Evolutionary conservation across 2,113 vertebrate species (phyloP).

Genomic region (Galeopterus variegatus): DNA sequence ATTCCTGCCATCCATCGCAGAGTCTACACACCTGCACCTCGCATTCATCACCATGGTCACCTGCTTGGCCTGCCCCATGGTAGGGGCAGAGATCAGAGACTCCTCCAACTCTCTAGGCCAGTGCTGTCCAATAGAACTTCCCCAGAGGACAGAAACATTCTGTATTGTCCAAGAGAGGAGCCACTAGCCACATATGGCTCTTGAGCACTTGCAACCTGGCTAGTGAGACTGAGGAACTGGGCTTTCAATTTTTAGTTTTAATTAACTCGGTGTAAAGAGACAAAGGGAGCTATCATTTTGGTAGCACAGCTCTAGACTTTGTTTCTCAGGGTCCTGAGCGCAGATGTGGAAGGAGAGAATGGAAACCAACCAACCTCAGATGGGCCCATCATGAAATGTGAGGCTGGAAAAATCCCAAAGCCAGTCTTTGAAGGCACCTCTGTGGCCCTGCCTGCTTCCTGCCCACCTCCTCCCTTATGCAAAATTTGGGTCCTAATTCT

Average conservation of each 20-base stretch:
- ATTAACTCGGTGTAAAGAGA: neutral
- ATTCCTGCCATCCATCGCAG: fast-evolving
- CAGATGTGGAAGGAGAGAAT: neutral
- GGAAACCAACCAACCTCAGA: neutral
- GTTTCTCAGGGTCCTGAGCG: neutral
- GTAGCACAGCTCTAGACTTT: neutral
- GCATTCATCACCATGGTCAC: too few species aligned
- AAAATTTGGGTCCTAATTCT: neutral
- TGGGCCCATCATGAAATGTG: neutral
- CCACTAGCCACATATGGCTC: neutral
- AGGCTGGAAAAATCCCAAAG: neutral
- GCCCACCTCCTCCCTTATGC: too few species aligned
- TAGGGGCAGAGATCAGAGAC: too few species aligned
- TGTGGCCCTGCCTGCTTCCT: too few species aligned
- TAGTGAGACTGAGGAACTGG: neutral
- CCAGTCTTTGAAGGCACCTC: neutral
- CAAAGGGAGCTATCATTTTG: neutral
- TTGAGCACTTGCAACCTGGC: neutral
- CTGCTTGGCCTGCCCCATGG: too few species aligned
- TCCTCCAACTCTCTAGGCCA: neutral
- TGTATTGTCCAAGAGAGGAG: neutral
- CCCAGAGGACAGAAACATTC: neutral
- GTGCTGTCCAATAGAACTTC: neutral
- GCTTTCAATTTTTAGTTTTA: neutral
- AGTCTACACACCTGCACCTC: neutral